Percentiles rank a stretch among this genome's conserved stretches.
Evolutionary conservation across 2,797 vertebrate species (phyloP).

Genomic region (Cheirogaleus major): DNA sequence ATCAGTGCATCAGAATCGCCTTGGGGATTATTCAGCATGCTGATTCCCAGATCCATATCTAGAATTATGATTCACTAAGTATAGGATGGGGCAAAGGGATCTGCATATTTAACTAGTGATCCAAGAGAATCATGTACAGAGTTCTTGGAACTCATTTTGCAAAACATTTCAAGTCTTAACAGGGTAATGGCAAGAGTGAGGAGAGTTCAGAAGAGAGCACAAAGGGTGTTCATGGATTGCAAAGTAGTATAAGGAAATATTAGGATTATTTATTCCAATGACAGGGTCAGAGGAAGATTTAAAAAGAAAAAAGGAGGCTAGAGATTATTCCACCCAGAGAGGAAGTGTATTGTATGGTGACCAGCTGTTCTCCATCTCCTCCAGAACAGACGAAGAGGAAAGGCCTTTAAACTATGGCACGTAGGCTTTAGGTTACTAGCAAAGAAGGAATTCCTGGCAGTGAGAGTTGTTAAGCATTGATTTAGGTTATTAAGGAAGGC

Average conservation of each 20-base stretch:
- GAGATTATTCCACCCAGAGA: neutral
- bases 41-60: neutral
- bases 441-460: conserved; percentile 56
- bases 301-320: neutral
- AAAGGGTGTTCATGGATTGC: conserved; percentile 5
- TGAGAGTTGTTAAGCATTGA: conserved; percentile 62
- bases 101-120: neutral
- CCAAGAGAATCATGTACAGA: neutral
- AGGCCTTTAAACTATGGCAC: conserved; percentile 41
- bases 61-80: neutral
- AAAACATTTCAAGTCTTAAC: neutral
- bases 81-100: neutral
- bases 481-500: conserved; percentile 73
- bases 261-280: conserved; percentile 47
- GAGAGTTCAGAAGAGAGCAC: neutral
- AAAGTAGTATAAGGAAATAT: conserved; percentile 11
- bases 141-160: neutral
- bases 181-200: neutral
- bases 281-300: neutral
- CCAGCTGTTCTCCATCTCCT: conserved; percentile 62
- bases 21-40: neutral
- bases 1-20: neutral
- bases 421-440: conserved; percentile 17
- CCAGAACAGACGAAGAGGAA: conserved; percentile 12
- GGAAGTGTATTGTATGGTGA: conserved; percentile 4